These are phyloP conservation scores for Branchellion lobata DNA, from an alignment of 2,888 invertebrate species.

Conservation along the genomic window DNA sequence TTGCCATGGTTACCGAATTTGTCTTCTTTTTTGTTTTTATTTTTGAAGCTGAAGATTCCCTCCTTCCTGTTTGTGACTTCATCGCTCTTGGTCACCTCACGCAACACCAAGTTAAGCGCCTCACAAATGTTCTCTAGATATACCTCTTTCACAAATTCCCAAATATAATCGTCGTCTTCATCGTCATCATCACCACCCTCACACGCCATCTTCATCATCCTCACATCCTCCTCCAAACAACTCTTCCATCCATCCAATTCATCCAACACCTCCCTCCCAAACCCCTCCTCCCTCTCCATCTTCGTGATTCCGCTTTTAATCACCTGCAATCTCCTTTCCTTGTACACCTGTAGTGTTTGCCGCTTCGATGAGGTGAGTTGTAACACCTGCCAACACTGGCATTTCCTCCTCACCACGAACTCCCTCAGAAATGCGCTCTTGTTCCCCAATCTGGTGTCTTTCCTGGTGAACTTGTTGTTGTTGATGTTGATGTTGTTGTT, in stretches of 20 bases:
- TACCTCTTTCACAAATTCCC: not conserved
- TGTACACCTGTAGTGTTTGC: not conserved
- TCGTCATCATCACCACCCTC: not conserved
- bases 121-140: not conserved
- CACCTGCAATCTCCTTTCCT: not conserved
- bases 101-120: not conserved
- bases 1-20: not conserved
- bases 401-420: not conserved
- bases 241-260: not conserved
- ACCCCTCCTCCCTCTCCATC: not conserved
- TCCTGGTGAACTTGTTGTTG: not conserved
- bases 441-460: too few species aligned
- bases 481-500: slow-evolving; percentile 16
- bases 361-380: not conserved
- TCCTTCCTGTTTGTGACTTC: not conserved
- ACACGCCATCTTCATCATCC: not conserved
- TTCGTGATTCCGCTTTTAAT: not conserved
- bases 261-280: not conserved
- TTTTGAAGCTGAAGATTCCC: not conserved
- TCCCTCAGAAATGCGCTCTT: not conserved
- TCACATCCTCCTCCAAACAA: not conserved
- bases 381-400: not conserved
- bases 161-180: not conserved
- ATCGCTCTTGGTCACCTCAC: not conserved
- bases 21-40: slow-evolving; percentile 1